These are phyloP conservation scores for Heliothis subflexa DNA, from an alignment of 1,140 invertebrate species.

Conservation along the genomic window DNA sequence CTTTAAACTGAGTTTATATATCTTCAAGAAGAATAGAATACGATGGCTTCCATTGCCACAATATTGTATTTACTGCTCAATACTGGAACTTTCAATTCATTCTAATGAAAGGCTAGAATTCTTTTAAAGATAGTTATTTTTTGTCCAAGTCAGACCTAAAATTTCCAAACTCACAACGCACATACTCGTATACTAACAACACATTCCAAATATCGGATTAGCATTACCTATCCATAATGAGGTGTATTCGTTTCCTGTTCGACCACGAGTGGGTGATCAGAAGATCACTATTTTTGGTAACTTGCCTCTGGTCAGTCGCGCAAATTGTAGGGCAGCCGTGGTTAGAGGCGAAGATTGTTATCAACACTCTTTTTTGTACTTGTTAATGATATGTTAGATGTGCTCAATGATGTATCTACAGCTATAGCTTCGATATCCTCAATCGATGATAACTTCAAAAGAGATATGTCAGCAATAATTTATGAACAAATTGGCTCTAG, in stretches of 20 bases:
- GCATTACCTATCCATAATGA: constrained; percentile 58
- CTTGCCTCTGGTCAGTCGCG: constrained; percentile 49
- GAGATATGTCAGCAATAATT: neutral
- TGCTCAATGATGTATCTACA: neutral
- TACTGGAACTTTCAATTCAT: too few relatives aligned
- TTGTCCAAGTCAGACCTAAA: neutral
- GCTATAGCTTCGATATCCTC: neutral
- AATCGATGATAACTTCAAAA: neutral
- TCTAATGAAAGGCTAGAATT: too few relatives aligned
- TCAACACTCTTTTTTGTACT: constrained; percentile 31
- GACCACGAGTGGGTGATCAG: constrained; percentile 52
- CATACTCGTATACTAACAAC: neutral
- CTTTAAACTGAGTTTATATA: neutral
- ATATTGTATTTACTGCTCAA: too few relatives aligned
- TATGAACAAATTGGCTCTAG: neutral
- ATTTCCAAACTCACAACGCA: neutral
- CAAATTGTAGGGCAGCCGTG: constrained; percentile 49
- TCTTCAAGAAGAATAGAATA: too few relatives aligned
- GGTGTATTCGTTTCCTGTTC: constrained; percentile 52
- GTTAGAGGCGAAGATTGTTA: constrained; percentile 43
- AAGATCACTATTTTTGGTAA: constrained; percentile 59
- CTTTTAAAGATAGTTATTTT: too few relatives aligned
- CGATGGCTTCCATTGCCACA: too few relatives aligned
- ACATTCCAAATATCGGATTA: constrained; percentile 47
- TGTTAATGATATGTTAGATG: constrained; percentile 27